A percentile compares a stretch with the other conserved stretches of the same genome.
These are phyloP conservation scores for Haliclona indistincta DNA, from an alignment of 37 sponge, comb jelly and placozoan genomes.

Conservation along the genomic window DNA sequence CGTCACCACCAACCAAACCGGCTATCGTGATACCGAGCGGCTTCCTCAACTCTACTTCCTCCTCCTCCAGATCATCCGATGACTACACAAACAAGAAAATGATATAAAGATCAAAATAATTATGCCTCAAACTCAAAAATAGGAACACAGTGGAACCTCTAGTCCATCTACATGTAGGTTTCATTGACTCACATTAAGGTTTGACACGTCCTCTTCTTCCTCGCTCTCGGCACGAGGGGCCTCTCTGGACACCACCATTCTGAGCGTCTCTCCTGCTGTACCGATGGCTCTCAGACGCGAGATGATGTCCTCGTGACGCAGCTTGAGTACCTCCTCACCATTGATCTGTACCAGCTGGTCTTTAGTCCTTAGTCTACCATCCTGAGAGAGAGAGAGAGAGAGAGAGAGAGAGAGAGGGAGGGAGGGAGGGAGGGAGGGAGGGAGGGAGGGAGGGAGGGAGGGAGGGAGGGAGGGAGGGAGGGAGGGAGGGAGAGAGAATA, in stretches of 20 bases:
- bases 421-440: background rate
- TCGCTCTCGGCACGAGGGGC: background rate
- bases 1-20: conserved; percentile 58
- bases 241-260: conserved; percentile 56
- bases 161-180: no score
- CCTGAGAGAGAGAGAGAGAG: conserved; percentile 17
- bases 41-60: conserved; percentile 65
- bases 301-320: conserved; percentile 42
- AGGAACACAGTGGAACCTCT: background rate
- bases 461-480: background rate
- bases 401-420: background rate
- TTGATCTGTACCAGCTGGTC: conserved; percentile 81
- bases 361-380: conserved; percentile 52
- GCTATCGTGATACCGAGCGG: conserved; percentile 77
- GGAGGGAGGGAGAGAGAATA: background rate
- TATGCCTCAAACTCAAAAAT: no score
- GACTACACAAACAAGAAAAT: no score
- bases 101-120: no score
- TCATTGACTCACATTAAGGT: conserved; percentile 18
- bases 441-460: background rate
- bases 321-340: conserved; percentile 44
- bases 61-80: conserved; percentile 55
- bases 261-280: conserved; percentile 18
- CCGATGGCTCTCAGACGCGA: conserved; percentile 26
- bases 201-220: conserved; percentile 13